Conservation (phyloP, 2,113 vertebrate genomes). For the Globicephala melas region DNA sequence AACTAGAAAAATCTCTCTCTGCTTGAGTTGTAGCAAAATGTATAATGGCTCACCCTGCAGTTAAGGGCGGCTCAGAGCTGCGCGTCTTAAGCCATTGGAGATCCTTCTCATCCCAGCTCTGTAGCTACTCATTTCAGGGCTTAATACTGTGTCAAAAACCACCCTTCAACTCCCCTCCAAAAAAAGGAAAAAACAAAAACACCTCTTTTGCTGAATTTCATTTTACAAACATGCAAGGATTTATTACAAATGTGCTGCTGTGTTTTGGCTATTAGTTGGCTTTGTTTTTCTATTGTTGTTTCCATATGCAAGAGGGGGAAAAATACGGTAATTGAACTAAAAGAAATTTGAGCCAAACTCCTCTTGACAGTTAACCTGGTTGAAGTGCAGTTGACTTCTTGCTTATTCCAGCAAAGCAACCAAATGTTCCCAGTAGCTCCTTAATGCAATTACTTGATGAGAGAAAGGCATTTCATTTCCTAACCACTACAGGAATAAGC, state of each 20-base stretch:
- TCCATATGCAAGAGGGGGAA: neutral
- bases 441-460: constrained; percentile 84
- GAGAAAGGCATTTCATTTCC: constrained; percentile 78
- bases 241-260: constrained; percentile 8
- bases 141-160: neutral
- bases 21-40: neutral
- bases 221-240: neutral
- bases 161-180: neutral
- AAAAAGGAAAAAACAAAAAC: neutral
- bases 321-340: constrained; percentile 52
- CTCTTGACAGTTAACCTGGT: constrained; percentile 81
- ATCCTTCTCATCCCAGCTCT: neutral
- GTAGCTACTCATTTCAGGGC: accelerated
- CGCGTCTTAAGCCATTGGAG: accelerated
- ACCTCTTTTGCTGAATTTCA: neutral
- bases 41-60: accelerated
- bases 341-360: constrained; percentile 76
- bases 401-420: constrained; percentile 68
- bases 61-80: accelerated
- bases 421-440: constrained; percentile 79
- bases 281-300: constrained; percentile 18
- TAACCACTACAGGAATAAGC: constrained; percentile 85
- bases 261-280: neutral
- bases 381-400: constrained; percentile 62
- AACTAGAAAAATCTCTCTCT: neutral